Evolutionary conservation across 92 coral and sea anemone genomes (phyloP), one percentile per base, ranked within the genome.

Genomic region (Metridium senile): DNA sequence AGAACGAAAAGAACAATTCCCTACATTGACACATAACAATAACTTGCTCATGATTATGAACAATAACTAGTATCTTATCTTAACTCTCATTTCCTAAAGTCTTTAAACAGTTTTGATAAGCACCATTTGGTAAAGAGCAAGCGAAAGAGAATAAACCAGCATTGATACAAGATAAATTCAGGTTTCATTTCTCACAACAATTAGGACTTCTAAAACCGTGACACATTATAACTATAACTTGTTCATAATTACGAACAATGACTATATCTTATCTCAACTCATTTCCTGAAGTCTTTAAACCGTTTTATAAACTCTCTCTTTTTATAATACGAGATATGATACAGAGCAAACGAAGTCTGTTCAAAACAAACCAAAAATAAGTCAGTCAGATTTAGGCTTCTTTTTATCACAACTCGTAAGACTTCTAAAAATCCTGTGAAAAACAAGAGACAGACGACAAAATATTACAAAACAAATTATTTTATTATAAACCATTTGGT

Each of bases 381-480:
- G n/a, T n/a, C n/a, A n/a, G n/a, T n/a, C n/a, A n/a, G n/a, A n/a
- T 13, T 39, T 39, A 39, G 49, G 49, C 49, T 39, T 39, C 32
- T n/a, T 16, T 26, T n/a, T 19, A 53, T 11, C 59, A 18, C 9
- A 3, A 8, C 21, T 53, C 16, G 21, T n/a, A n/a, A n/a, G 22
- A 59, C 61, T 54, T 54, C 23, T 13, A 13, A 39, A 39, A 39
- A 39, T 39, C 49, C 49, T 13, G 49, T 13, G 8, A 6, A 39
- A 4, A 13, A 4, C 6, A 13, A 4, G 49, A 39, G 13, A 39
- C 49, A 13, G 8, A 39, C 69, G 32, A 63, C 69, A 28, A 28
- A 28, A 20, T 63, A 4, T 63, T 16, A 63, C 8, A 63, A 63
- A 63, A 63, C 45, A 63, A 63, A 21, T 29, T 63, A 22, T 59